A percentile compares a stretch with the other conserved stretches of the same genome.
These are phyloP conservation scores for Varanus komodoensis DNA, from an alignment of 2,113 vertebrate species.

Conservation along the genomic window DNA sequence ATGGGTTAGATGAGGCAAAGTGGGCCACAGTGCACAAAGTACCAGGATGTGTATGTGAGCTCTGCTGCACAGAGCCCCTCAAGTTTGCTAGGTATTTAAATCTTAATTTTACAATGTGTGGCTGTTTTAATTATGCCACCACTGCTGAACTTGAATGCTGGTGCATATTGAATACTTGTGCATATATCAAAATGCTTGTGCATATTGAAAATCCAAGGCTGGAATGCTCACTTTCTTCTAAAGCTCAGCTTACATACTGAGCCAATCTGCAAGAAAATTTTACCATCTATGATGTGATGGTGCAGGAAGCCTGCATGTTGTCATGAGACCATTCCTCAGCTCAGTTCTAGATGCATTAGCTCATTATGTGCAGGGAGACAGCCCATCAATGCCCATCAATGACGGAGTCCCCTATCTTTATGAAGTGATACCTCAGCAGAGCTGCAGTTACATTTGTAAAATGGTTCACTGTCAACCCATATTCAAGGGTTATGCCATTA, in stretches of 20 bases:
- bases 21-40: background rate
- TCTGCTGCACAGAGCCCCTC: background rate
- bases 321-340: background rate
- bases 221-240: too few species aligned
- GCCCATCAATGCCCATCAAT: background rate
- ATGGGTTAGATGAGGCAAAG: background rate
- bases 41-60: too few species aligned
- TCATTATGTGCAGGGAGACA: background rate
- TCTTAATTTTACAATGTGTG: background rate
- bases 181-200: too few species aligned
- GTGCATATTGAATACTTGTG: background rate
- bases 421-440: background rate
- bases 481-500: background rate
- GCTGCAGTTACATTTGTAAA: background rate
- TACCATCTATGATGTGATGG: background rate
- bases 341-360: background rate
- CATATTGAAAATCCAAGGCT: background rate
- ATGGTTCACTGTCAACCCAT: background rate
- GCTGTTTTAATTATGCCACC: background rate
- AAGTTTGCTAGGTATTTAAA: background rate
- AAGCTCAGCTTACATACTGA: too few species aligned
- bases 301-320: background rate
- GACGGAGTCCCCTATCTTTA: background rate
- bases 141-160: too few species aligned
- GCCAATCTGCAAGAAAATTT: background rate